A percentile compares a stretch with the other conserved stretches of the same genome.
phyloP scores from a whole-genome alignment of 2,113 vertebrate species.

The Lamprologus lemairii region DNA sequence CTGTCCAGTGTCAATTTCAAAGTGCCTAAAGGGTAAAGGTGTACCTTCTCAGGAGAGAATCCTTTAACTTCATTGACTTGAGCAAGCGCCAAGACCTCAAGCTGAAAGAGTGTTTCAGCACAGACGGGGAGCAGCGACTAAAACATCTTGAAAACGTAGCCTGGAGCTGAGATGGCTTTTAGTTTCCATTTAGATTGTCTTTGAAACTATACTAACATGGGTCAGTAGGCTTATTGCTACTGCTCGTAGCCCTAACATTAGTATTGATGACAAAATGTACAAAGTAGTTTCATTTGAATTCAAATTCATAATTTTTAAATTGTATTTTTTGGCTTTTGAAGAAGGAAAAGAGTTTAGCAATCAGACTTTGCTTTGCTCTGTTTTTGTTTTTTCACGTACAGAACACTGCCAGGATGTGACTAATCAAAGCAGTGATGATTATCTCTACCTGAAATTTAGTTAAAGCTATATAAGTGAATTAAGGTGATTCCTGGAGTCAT shows the following conservation, averaged over 20 bases:
- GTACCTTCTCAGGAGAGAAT: not conserved
- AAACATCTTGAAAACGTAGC: not conserved
- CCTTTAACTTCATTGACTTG: not conserved
- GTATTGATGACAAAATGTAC: not conserved
- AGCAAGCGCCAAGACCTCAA: not conserved
- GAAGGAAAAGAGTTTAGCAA: not conserved
- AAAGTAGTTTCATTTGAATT: not conserved
- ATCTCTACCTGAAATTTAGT: not conserved
- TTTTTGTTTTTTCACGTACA: not conserved
- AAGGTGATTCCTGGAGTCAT: not conserved
- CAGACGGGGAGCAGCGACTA: not conserved
- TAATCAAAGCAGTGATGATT: not conserved
- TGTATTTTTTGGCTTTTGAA: accelerated
- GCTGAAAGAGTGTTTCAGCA: not conserved
- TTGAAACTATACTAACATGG: not conserved
- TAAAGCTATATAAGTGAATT: not conserved
- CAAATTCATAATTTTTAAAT: not conserved
- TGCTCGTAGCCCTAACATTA: not conserved
- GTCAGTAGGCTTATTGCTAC: not conserved
- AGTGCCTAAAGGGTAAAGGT: not conserved
- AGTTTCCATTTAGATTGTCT: not conserved
- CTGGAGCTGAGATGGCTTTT: not conserved
- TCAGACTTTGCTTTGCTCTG: not conserved
- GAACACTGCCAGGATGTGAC: not conserved
- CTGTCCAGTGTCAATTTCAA: not conserved